Evolutionary conservation across 2,888 invertebrate species (phyloP), one percentile per base, ranked within the genome.

Genomic region (Caradrina kadenii): DNA sequence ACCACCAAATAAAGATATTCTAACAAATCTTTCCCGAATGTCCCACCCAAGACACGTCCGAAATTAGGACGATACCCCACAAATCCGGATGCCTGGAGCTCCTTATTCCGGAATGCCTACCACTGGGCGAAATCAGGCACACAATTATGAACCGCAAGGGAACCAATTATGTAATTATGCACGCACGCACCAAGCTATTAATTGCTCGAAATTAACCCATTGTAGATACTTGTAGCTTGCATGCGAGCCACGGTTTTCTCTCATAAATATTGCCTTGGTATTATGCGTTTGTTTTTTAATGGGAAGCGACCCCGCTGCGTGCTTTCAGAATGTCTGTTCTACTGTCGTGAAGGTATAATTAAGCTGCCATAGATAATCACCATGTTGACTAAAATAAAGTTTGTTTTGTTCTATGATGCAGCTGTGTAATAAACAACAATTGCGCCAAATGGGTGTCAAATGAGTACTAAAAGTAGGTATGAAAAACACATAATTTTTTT

Each of bases 71-170:
- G 48, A 48, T 54, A 48, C 79, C 50, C 21, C 26, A 58, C 63
- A 61, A 79, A 42, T 53, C 26, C 22, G 15, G 52, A 52, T 52
- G 35, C 31, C 13, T 77, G 60, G 70, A 19, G 8, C 61, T 48
- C 63, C 63, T 79, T 59, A 17, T 26, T 50, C 42, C 15, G 35
- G 74, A 65, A 60, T 78, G 59, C 59, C 63, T 50, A 75, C 26
- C 55, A 21, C 60, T 65, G 74, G 62, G 55, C 71, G 55, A 80
- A 80, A 83, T 80, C 80, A 73, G 69, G 50, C 62, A 42, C 59
- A 67, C 74, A 78, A 81, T 83, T 82, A 83, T 69, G 63, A 76
- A 76, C 80, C 80, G 63, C 82, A 62, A 76, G 79, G 75, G 80
- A 72, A 54, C 63, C 80, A 79, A 83, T 83, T 83, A 83, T 56